Evolutionary conservation across 2,888 invertebrate species (phyloP).

Genomic region (Ichneumoninae sp.): DNA sequence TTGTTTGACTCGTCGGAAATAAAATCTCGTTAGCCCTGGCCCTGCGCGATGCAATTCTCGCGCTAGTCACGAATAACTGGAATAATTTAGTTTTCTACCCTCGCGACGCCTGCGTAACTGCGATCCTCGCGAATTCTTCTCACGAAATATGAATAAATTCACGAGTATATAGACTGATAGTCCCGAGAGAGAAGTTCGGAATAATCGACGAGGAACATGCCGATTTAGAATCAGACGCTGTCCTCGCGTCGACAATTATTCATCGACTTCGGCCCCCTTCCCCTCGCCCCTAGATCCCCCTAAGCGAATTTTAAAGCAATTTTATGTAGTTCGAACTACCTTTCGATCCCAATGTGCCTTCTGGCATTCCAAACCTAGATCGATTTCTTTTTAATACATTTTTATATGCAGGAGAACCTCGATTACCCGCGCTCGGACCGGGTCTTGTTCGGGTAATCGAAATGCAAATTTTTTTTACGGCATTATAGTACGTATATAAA

Average conservation of each 20-base stretch:
- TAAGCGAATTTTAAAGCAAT: not conserved
- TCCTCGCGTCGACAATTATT: conserved; percentile 25
- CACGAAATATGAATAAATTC: conserved; percentile 61
- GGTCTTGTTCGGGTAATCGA: no score
- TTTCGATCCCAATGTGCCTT: not conserved
- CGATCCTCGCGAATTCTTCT: conserved; percentile 43
- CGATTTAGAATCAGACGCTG: conserved; percentile 45
- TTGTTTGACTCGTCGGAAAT: conserved; percentile 46
- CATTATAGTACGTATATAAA: no score
- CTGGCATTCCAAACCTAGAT: not conserved
- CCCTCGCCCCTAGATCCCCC: not conserved
- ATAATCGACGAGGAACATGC: conserved; percentile 22
- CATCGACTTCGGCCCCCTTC: not conserved
- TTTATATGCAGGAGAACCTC: no score
- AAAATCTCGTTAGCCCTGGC: not conserved
- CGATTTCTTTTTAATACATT: not conserved
- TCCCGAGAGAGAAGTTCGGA: conserved; percentile 18
- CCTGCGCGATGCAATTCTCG: not conserved
- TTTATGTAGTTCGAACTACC: not conserved
- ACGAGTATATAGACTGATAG: conserved; percentile 32
- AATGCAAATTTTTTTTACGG: no score
- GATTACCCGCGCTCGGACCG: no score
- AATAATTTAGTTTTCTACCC: conserved; percentile 51
- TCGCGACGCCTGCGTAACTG: not conserved
- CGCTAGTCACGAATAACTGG: not conserved